Base-by-base conservation (phyloP, 2,797 vertebrate species). In the Squalus acanthias region DNA sequence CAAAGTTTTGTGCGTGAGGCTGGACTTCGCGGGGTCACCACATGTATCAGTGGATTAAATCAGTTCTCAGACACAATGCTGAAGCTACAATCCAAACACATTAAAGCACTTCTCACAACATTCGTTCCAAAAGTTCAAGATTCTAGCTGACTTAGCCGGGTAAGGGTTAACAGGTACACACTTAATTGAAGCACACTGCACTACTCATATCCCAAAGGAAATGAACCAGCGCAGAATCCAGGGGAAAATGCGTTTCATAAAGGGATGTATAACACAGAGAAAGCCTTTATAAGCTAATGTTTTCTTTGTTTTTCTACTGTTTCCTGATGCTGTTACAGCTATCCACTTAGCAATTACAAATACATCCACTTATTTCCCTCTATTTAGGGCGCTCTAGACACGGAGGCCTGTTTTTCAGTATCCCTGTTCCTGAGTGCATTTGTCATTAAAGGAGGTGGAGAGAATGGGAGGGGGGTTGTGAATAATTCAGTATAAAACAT, bases 171-270 rank as follows among this genome's bases (percentile, higher is more conserved):
- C 33, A 57, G 50, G 26, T 13, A 74, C 70, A 57, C 46, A 57
- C 26, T 33, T n/a, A 74, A 74, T 57, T 53, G 46, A 57, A 57
- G 67, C 50, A 17, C 46, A 33, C 46, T 57, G 13, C 24, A 53
- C 20, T 50, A 46, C 24, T 95, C 22, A 60, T 60, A 95, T 76
- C 94, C 94, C 94, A 95, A 57, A 74, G 94, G 70, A 95, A 95
- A 95, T 74, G 70, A 57, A 60, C 46, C 17, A 76, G 46, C 17
- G 26, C 39, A 70, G 94, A 53, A 76, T 95, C 50, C 46, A 60
- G 29, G 67, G 24, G 94, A 95, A 95, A 95, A 95, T 33, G 50
- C 53, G 50, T 60, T 72, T 95, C 94, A 95, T 15, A 26, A 24
- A 74, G 24, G 20, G 10, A 17, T 76, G 70, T 50, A 26, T 53